These are phyloP conservation scores for Melanargia galathea DNA, from an alignment of 2,888 invertebrate species.

Conservation along the genomic window DNA sequence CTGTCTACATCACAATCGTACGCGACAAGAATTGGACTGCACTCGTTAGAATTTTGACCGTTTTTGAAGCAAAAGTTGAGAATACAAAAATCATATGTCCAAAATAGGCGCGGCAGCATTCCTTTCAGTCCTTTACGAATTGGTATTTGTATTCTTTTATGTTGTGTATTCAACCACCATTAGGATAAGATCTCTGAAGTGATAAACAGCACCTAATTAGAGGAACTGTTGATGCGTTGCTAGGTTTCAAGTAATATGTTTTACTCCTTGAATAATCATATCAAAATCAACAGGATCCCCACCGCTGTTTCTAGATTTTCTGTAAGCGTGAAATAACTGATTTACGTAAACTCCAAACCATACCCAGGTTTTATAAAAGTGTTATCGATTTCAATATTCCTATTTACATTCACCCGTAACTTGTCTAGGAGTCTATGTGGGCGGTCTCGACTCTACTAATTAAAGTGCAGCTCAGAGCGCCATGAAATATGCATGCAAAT, in stretches of 20 bases:
- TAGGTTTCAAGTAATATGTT: too few relatives aligned
- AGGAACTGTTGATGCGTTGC: too few relatives aligned
- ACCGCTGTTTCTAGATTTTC: too few relatives aligned
- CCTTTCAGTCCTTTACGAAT: neutral
- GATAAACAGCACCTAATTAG: too few relatives aligned
- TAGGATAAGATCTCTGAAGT: too few relatives aligned
- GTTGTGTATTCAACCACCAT: too few relatives aligned
- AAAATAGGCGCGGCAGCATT: neutral
- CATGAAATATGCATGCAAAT: slow-evolving; percentile 59
- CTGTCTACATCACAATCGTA: neutral
- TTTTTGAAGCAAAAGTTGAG: neutral
- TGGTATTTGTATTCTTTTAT: neutral
- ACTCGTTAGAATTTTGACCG: neutral
- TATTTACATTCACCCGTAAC: slow-evolving; percentile 3
- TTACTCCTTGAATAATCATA: too few relatives aligned
- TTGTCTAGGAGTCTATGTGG: slow-evolving; percentile 43
- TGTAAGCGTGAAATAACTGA: too few relatives aligned
- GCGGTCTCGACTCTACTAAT: slow-evolving; percentile 55
- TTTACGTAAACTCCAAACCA: too few relatives aligned
- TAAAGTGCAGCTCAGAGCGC: slow-evolving; percentile 49
- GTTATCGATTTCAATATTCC: slow-evolving; percentile 7
- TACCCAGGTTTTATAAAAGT: neutral
- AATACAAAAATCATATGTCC: neutral
- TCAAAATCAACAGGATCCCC: too few relatives aligned
- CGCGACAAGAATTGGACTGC: slow-evolving; percentile 2